phyloP scores from a whole-genome alignment of 2,797 vertebrate genomes.

The Falco berigora region DNA sequence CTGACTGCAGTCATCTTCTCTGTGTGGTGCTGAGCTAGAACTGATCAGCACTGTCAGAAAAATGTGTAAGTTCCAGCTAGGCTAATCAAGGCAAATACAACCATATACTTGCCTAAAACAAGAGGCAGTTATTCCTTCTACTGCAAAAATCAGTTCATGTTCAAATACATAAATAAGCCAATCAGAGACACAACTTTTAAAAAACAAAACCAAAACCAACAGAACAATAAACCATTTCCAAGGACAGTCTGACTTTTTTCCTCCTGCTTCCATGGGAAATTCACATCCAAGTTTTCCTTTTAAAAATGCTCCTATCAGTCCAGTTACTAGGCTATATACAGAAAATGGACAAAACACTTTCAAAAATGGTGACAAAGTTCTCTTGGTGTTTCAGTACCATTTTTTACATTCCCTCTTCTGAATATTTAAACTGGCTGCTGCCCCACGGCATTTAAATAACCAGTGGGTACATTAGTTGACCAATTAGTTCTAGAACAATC shows the following conservation, averaged over 20 bases:
- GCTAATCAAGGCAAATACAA: background rate
- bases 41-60: background rate
- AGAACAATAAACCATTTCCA: background rate
- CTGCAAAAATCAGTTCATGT: background rate
- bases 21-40: background rate
- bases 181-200: background rate
- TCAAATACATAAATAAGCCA: background rate
- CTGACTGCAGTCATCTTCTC: background rate
- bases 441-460: background rate
- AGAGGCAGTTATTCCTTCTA: background rate
- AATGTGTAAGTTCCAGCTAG: background rate
- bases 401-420: background rate
- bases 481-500: background rate
- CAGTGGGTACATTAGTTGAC: background rate
- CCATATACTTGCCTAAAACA: background rate
- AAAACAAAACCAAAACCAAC: background rate
- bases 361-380: background rate
- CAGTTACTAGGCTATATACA: background rate
- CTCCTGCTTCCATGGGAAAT: background rate
- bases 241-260: background rate
- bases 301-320: background rate
- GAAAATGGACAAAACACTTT: background rate
- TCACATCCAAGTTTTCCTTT: background rate
- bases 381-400: background rate
- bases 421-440: background rate